phyloP scores from a whole-genome alignment of 2,888 invertebrate genomes.

The Platycheirus albimanus region DNA sequence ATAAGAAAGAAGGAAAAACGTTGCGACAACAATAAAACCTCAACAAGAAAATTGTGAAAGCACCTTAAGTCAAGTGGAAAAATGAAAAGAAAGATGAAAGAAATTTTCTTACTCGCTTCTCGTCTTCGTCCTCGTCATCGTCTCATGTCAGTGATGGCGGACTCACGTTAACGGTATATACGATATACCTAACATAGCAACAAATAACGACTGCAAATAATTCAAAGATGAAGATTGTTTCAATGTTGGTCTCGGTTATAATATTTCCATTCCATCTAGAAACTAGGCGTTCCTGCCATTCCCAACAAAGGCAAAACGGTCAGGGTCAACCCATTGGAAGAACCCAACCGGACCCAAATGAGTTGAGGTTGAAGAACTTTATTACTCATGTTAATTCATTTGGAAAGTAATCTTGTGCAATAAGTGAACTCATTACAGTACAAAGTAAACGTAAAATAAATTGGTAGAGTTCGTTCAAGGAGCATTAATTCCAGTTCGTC shows the following conservation, averaged over 20 bases:
- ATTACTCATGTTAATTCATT: conserved; percentile 70
- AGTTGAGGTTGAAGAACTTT: conserved; percentile 60
- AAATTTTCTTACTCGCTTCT: conserved; percentile 44
- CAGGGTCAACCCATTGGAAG: conserved; percentile 50
- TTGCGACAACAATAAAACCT: conserved; percentile 47
- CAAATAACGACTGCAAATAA: conserved; percentile 50
- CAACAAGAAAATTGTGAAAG: conserved; percentile 66
- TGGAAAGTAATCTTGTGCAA: conserved; percentile 64
- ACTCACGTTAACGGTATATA: not conserved
- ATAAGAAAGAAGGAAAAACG: conserved; percentile 33
- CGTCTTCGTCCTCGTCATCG: not conserved
- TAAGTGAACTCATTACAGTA: conserved; percentile 57
- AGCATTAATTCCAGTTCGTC: conserved; percentile 38
- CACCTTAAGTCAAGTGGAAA: conserved; percentile 65
- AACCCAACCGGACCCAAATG: conserved; percentile 49
- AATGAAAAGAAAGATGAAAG: conserved; percentile 65
- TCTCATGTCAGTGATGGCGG: conserved; percentile 34
- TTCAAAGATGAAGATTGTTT: conserved; percentile 36
- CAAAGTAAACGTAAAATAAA: conserved; percentile 48
- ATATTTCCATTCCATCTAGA: not conserved
- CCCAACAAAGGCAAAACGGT: conserved; percentile 40
- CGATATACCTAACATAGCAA: conserved; percentile 9
- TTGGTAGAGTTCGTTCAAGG: conserved; percentile 31
- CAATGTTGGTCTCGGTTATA: conserved; percentile 1
- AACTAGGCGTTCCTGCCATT: conserved; percentile 13